Evolutionary conservation across 2,888 invertebrate species (phyloP).

Genomic region (Pterostichus madidus): DNA sequence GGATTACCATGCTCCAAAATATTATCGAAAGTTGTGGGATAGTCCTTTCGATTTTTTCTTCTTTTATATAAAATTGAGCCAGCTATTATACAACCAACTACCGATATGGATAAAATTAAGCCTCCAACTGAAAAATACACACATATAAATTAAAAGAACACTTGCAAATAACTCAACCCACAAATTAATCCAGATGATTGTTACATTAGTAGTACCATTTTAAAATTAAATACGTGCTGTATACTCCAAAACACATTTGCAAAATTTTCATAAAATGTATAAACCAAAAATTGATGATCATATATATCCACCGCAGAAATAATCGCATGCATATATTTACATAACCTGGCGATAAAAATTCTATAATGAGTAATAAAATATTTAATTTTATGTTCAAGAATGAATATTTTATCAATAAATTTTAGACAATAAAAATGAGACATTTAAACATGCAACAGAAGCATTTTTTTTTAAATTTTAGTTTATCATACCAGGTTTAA

Average conservation of each 20-base stretch:
- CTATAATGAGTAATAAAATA: background rate
- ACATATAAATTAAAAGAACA: slow-evolving; percentile 15
- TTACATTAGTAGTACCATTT: slow-evolving; percentile 13
- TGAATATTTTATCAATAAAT: background rate
- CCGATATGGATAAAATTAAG: slow-evolving; percentile 73
- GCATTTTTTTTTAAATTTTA: slow-evolving; percentile 12
- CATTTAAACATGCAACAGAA: slow-evolving; percentile 29
- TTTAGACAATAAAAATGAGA: slow-evolving; percentile 14
- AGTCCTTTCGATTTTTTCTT: slow-evolving; percentile 75
- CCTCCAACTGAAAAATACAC: slow-evolving; percentile 73
- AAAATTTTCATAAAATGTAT: background rate
- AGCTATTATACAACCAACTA: slow-evolving; percentile 74
- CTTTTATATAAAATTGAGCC: slow-evolving; percentile 75
- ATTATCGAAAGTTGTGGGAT: slow-evolving; percentile 74
- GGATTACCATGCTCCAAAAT: slow-evolving; percentile 69
- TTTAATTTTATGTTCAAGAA: background rate
- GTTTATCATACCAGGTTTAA: slow-evolving; percentile 43
- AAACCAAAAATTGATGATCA: background rate
- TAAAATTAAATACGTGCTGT: background rate
- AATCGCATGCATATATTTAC: slow-evolving; percentile 20
- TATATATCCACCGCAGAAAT: background rate
- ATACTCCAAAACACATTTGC: slow-evolving; percentile 2
- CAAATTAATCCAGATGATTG: slow-evolving; percentile 17
- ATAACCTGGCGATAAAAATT: slow-evolving; percentile 17
- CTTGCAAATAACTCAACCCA: slow-evolving; percentile 3